Conservation (phyloP, 2,888 invertebrate species). For the Parnassius orleans region DNA sequence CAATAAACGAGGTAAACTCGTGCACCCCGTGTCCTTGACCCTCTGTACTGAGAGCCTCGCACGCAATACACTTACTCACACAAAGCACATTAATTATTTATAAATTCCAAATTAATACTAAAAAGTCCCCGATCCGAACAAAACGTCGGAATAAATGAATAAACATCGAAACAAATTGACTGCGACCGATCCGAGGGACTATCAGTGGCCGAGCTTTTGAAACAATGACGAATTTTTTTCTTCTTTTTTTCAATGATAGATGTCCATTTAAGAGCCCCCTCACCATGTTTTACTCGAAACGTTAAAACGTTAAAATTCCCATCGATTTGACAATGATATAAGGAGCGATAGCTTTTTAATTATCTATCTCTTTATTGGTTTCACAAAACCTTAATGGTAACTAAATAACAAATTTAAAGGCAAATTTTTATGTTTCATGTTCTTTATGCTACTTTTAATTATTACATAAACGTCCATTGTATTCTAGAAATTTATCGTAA, state of each 20-base stretch:
- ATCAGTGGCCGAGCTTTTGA: conserved; percentile 31
- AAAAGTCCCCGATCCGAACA: conserved; percentile 58
- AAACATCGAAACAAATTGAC: conserved; percentile 67
- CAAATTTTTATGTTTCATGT: no score
- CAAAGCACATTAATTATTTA: conserved; percentile 67
- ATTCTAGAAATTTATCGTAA: no score
- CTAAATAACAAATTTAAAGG: no score
- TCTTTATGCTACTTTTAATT: no score
- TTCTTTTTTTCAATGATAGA: conserved; percentile 31
- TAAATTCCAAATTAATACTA: conserved; percentile 72
- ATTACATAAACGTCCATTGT: no score
- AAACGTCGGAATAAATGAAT: conserved; percentile 70
- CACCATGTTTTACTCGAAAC: conserved; percentile 23
- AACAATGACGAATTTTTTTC: conserved; percentile 36
- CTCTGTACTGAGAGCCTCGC: conserved; percentile 45
- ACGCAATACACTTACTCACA: conserved; percentile 48
- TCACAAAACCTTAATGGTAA: not conserved
- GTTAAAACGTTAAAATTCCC: conserved; percentile 24
- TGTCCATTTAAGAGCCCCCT: conserved; percentile 30
- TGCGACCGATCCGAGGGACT: conserved; percentile 41
- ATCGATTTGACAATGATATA: conserved; percentile 23
- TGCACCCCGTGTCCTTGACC: conserved; percentile 62
- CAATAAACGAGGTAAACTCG: conserved; percentile 37
- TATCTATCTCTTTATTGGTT: conserved; percentile 3
- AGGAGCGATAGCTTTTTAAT: conserved; percentile 1